Percentiles rank a stretch among this genome's conserved stretches.
These are phyloP conservation scores for Mythimna impura DNA, from an alignment of 2,888 invertebrate genomes.

Conservation along the genomic window DNA sequence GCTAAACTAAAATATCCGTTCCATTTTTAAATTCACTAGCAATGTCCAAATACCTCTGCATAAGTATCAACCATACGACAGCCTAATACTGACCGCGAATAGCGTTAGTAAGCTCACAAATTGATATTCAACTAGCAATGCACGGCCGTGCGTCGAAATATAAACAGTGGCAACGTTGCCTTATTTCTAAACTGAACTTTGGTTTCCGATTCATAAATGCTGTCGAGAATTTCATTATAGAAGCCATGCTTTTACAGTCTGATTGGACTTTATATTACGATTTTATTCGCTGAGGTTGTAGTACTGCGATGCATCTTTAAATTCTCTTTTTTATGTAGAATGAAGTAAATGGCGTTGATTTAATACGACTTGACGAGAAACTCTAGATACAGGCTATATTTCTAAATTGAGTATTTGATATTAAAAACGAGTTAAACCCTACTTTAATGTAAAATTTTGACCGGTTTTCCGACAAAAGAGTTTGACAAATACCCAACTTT, in stretches of 20 bases:
- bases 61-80: slow-evolving; percentile 14
- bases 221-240: slow-evolving; percentile 45
- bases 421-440: too few relatives aligned
- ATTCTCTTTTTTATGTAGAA: background rate
- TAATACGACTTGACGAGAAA: too few relatives aligned
- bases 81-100: slow-evolving; percentile 57
- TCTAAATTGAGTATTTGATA: too few relatives aligned
- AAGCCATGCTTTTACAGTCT: slow-evolving; percentile 29
- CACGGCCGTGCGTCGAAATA: slow-evolving; percentile 73
- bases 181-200: slow-evolving; percentile 71
- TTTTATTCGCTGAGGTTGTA: background rate
- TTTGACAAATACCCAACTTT: too few relatives aligned
- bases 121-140: slow-evolving; percentile 80
- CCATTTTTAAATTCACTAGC: slow-evolving; percentile 24
- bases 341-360: background rate
- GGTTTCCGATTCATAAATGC: slow-evolving; percentile 68
- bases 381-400: too few relatives aligned
- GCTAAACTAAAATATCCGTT: background rate
- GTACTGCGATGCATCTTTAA: background rate
- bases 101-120: slow-evolving; percentile 70
- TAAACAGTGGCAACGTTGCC: slow-evolving; percentile 72
- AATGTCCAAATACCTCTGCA: background rate
- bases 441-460: too few relatives aligned
- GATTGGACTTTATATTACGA: slow-evolving; percentile 12
- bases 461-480: too few relatives aligned